Conservation (phyloP, 2,888 invertebrate genomes). For the Sarcophaga subvicina region DNA sequence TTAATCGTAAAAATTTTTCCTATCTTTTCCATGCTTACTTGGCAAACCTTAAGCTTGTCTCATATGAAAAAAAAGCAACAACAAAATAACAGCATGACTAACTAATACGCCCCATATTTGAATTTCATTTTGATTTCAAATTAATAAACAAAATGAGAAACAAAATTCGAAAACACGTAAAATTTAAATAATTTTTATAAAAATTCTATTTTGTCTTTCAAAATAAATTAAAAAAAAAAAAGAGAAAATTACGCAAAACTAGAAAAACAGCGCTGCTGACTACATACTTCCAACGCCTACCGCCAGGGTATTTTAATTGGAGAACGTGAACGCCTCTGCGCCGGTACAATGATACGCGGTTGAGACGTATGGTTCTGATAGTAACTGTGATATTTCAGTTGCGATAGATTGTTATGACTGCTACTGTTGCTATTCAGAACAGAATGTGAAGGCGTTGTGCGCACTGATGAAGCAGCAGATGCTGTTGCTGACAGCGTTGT, state of each 20-base stretch:
- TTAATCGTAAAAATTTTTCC: too few species aligned
- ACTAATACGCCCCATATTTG: slow-evolving; percentile 32
- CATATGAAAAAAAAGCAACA: neutral
- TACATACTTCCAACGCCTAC: slow-evolving; percentile 71
- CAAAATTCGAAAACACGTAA: slow-evolving; percentile 1
- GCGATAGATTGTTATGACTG: slow-evolving; percentile 38
- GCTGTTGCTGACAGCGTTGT: slow-evolving; percentile 45
- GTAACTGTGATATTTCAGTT: slow-evolving; percentile 41
- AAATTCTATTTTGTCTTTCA: slow-evolving; percentile 24
- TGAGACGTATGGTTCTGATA: slow-evolving; percentile 15
- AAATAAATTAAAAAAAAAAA: slow-evolving; percentile 12
- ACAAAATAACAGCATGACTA: neutral
- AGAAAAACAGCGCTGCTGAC: neutral
- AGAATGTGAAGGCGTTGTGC: slow-evolving; percentile 61
- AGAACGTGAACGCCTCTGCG: slow-evolving; percentile 79
- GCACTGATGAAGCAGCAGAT: slow-evolving; percentile 12
- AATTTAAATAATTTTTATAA: neutral
- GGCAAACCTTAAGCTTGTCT: neutral
- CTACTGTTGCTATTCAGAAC: slow-evolving; percentile 46
- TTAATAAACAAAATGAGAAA: neutral
- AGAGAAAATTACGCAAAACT: neutral
- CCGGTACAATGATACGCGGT: slow-evolving; percentile 60
- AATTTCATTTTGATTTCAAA: neutral
- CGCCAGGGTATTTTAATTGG: slow-evolving; percentile 81
- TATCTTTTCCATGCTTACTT: neutral